Conservation (phyloP, 2,888 invertebrate species). For the Catocala nupta region DNA sequence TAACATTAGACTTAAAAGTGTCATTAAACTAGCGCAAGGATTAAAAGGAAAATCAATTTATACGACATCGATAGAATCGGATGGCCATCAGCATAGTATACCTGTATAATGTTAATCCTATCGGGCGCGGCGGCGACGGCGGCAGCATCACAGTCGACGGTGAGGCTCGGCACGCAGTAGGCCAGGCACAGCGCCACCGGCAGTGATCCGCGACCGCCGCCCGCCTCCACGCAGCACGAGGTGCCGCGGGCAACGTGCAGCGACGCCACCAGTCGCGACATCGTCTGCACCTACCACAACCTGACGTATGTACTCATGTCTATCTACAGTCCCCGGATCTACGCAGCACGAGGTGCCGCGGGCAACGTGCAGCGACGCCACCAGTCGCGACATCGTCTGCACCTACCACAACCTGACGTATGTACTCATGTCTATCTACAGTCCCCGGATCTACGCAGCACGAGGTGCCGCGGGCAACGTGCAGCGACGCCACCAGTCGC, state of each 20-base stretch:
- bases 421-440: no score
- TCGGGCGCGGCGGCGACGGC: slow-evolving; percentile 85
- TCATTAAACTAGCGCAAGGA: no score
- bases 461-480: slow-evolving; percentile 89
- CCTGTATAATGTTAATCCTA: slow-evolving; percentile 88
- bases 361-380: slow-evolving; percentile 86
- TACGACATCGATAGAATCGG: no score
- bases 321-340: slow-evolving; percentile 89
- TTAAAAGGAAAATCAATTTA: no score
- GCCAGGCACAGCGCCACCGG: slow-evolving; percentile 91
- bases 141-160: slow-evolving; percentile 91
- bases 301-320: no score
- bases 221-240: slow-evolving; percentile 94
- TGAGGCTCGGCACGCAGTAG: slow-evolving; percentile 91
- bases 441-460: no score
- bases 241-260: slow-evolving; percentile 88
- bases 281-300: slow-evolving; percentile 86
- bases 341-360: slow-evolving; percentile 92
- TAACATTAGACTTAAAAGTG: no score
- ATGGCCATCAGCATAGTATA: slow-evolving; percentile 27
- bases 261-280: slow-evolving; percentile 88
- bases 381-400: slow-evolving; percentile 88
- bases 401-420: slow-evolving; percentile 73
- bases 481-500: slow-evolving; percentile 86
- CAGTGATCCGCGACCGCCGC: slow-evolving; percentile 96